Percentiles rank a stretch among this genome's conserved stretches.
Evolutionary conservation across 2,888 invertebrate genomes (phyloP).

Genomic region (Dicranocentrus wangi): DNA sequence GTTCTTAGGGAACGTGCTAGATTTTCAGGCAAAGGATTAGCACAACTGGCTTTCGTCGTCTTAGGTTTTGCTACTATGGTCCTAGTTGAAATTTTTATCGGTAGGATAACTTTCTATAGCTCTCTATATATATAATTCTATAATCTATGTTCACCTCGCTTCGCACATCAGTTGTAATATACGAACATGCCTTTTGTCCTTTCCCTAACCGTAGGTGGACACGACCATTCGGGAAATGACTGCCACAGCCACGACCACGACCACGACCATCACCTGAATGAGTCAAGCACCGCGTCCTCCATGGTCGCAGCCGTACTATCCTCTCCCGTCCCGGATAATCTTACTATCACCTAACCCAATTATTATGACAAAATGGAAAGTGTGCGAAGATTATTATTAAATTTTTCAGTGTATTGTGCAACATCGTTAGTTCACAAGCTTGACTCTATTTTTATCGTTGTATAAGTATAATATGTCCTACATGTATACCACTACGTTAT

Average conservation of each 20-base stretch:
- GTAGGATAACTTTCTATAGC: constrained; percentile 37
- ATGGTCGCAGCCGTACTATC: constrained; percentile 4
- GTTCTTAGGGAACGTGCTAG: constrained; percentile 71
- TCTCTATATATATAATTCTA: no score
- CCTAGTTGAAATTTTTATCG: constrained; percentile 70
- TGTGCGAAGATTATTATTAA: no score
- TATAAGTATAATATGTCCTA: not conserved
- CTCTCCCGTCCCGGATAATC: constrained; percentile 27
- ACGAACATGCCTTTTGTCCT: no score
- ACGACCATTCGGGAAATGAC: constrained; percentile 49
- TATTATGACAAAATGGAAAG: no score
- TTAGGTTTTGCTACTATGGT: constrained; percentile 71
- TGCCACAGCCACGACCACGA: constrained; percentile 36
- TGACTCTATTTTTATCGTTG: constrained; percentile 1
- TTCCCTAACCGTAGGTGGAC: constrained; percentile 57
- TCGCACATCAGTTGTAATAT: no score
- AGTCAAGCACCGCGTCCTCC: constrained; percentile 8
- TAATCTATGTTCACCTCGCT: not conserved
- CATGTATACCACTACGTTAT: not conserved
- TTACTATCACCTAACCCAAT: constrained; percentile 46
- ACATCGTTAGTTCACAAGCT: no score
- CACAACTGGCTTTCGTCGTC: constrained; percentile 71
- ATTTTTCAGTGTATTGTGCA: no score
- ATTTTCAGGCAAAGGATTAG: constrained; percentile 72
- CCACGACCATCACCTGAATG: constrained; percentile 35